Percentiles rank a stretch among this genome's conserved stretches.
These are phyloP conservation scores for Pantherophis guttatus DNA, from an alignment of 2,113 vertebrate genomes.

Conservation along the genomic window DNA sequence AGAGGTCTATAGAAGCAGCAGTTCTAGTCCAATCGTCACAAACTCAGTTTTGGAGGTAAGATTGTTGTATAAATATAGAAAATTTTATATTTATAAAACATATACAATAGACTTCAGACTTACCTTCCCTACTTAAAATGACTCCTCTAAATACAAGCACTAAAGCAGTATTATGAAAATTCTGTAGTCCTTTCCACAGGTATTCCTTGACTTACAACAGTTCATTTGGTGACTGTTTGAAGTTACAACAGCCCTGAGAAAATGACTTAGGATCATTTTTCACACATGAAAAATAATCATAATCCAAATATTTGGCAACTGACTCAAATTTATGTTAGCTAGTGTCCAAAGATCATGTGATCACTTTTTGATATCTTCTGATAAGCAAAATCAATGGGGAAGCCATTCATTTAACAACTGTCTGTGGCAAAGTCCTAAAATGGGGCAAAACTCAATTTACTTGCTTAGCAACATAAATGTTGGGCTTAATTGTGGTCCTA, in stretches of 20 bases:
- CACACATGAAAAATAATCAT: neutral
- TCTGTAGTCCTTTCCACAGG: neutral
- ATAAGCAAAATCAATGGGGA: neutral
- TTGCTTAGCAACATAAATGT: neutral
- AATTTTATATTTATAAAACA: neutral
- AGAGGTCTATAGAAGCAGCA: neutral
- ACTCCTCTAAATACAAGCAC: neutral
- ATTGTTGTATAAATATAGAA: neutral
- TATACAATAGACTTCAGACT: neutral
- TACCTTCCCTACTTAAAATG: neutral
- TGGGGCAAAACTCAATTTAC: neutral
- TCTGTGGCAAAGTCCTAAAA: neutral
- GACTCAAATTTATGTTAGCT: neutral
- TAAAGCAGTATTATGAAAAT: neutral
- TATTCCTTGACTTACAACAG: neutral
- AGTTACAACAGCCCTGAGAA: neutral
- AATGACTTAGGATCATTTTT: neutral
- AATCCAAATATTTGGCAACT: neutral
- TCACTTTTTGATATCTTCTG: neutral
- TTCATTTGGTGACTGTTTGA: neutral
- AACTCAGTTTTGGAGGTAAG: neutral
- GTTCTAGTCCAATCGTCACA: neutral
- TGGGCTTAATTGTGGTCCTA: neutral
- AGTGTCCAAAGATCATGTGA: neutral
- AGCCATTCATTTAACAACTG: neutral